phyloP scores from a whole-genome alignment of 2,797 vertebrate genomes.

The Syngnathus rostellatus region DNA sequence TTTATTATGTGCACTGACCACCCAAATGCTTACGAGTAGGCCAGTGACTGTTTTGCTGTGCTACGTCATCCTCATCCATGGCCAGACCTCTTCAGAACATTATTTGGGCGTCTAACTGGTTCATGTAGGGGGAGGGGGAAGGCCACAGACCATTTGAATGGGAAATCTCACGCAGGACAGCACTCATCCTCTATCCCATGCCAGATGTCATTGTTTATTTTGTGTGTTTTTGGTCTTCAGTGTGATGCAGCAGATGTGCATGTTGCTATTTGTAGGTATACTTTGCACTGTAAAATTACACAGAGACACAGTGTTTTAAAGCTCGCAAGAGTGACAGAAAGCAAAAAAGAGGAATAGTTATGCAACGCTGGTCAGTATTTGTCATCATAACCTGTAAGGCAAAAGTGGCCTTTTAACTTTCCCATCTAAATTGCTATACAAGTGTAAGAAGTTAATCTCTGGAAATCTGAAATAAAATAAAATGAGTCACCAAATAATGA shows the following conservation, averaged over 20 bases:
- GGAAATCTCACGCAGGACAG: slow-evolving; percentile 27
- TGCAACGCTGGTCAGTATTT: neutral
- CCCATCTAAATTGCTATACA: neutral
- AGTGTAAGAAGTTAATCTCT: neutral
- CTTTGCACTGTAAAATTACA: neutral
- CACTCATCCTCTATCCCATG: slow-evolving; percentile 23
- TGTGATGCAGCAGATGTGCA: slow-evolving; percentile 19
- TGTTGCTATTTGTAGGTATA: neutral
- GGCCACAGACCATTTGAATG: slow-evolving; percentile 31
- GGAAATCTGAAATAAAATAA: neutral
- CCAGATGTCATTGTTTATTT: slow-evolving; percentile 38
- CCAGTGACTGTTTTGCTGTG: slow-evolving; percentile 42
- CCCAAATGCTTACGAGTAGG: slow-evolving; percentile 46
- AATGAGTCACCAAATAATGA: neutral
- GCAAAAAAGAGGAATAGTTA: neutral
- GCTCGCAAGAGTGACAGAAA: neutral
- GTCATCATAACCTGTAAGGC: neutral
- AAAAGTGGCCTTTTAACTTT: neutral
- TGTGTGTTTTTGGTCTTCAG: slow-evolving; percentile 26
- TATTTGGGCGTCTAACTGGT: slow-evolving; percentile 35
- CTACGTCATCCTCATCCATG: slow-evolving; percentile 30
- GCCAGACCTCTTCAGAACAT: slow-evolving; percentile 26
- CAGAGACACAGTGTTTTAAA: neutral
- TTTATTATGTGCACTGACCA: neutral
- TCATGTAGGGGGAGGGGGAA: slow-evolving; percentile 31